A percentile compares a stretch with the other conserved stretches of the same genome.
phyloP scores from a whole-genome alignment of 2,888 invertebrate species.

The Drosophila atroscutellata region DNA sequence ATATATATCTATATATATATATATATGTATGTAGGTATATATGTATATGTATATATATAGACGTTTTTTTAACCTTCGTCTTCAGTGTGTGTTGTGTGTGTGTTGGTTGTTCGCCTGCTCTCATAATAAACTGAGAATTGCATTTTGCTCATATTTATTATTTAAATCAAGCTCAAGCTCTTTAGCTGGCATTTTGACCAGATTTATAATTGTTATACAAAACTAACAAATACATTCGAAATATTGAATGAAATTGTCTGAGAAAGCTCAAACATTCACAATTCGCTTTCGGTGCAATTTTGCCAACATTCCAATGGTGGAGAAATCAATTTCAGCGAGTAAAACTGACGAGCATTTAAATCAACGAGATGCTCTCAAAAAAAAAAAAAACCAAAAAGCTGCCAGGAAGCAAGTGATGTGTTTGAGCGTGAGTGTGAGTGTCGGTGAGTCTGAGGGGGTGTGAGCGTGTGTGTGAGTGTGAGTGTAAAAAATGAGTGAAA shows the following conservation, averaged over 20 bases:
- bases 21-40: constrained; percentile 28
- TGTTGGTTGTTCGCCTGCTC: constrained; percentile 20
- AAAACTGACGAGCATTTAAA: background rate
- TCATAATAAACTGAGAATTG: constrained; percentile 19
- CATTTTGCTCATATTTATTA: constrained; percentile 11
- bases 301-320: background rate
- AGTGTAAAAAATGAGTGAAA: constrained; percentile 44
- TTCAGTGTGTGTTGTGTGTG: background rate
- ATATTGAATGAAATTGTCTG: constrained; percentile 9
- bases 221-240: constrained; percentile 26
- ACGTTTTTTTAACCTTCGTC: constrained; percentile 54
- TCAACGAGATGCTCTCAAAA: background rate
- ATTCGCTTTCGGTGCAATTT: too few relatives aligned
- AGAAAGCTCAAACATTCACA: constrained; percentile 26
- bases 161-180: constrained; percentile 57
- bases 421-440: constrained; percentile 14
- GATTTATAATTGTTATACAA: constrained; percentile 22
- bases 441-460: constrained; percentile 1
- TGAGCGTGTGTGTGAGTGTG: constrained; percentile 25
- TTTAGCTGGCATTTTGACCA: constrained; percentile 35
- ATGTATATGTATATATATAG: constrained; percentile 29
- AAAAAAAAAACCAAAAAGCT: background rate
- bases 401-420: constrained; percentile 11
- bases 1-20: constrained; percentile 29
- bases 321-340: constrained; percentile 16